phyloP scores from a whole-genome alignment of 2,113 vertebrate species.

The Tinamus guttatus region DNA sequence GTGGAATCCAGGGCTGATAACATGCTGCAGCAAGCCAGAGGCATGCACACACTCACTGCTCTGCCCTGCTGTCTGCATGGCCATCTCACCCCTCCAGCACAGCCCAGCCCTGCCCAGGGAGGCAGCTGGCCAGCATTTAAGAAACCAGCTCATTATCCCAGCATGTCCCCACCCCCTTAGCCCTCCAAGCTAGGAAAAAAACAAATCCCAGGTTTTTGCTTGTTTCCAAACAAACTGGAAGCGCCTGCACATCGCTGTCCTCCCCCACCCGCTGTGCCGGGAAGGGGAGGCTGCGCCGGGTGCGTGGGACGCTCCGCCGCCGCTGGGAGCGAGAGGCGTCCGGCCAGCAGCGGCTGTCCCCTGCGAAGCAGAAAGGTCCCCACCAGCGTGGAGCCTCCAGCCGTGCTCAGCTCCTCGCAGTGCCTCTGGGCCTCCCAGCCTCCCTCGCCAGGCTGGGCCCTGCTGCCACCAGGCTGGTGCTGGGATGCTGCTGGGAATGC shows the following conservation, averaged over 20 bases:
- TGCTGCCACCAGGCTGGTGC: neutral
- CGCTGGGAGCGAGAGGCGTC: fast-evolving
- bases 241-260: fast-evolving
- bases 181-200: neutral
- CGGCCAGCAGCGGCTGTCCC: fast-evolving
- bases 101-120: neutral
- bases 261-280: neutral
- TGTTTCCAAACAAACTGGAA: slow-evolving; percentile 19
- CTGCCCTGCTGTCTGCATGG: neutral
- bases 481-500: neutral
- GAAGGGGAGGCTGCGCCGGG: neutral
- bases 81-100: neutral
- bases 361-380: neutral
- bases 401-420: neutral
- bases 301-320: neutral
- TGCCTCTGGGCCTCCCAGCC: neutral
- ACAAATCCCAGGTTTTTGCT: neutral
- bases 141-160: neutral
- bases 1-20: neutral
- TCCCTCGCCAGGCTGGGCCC: too few relatives aligned
- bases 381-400: too few relatives aligned
- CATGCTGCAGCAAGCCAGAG: neutral
- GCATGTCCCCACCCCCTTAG: neutral
- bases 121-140: neutral
- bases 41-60: fast-evolving